phyloP scores from a whole-genome alignment of 2,797 vertebrate genomes.

The Poliocrania exsul region DNA sequence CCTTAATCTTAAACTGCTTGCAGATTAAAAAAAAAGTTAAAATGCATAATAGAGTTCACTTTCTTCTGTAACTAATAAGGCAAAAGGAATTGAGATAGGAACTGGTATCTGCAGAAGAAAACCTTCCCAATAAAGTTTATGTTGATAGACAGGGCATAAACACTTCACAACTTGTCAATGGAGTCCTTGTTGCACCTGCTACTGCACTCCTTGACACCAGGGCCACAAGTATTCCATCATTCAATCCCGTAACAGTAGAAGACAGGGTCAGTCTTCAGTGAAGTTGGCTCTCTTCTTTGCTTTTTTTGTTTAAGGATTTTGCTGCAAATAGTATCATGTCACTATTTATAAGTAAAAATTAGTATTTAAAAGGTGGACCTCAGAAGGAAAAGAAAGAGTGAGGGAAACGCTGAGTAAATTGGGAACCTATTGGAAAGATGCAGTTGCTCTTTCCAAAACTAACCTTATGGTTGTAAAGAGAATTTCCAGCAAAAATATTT shows the following conservation, averaged over 20 bases:
- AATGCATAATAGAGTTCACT: background rate
- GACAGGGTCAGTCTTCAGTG: background rate
- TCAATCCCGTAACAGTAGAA: background rate
- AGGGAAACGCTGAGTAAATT: background rate
- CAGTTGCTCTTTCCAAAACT: background rate
- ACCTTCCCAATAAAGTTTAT: background rate
- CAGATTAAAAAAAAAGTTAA: background rate
- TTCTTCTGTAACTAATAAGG: background rate
- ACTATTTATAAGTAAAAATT: background rate
- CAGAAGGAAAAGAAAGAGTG: background rate
- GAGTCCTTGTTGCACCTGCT: background rate
- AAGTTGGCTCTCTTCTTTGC: background rate
- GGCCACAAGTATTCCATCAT: background rate
- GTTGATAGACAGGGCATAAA: background rate
- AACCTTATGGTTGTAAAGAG: background rate
- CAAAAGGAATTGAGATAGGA: background rate
- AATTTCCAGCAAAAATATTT: background rate
- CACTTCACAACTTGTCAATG: fast-evolving
- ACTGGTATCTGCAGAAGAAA: background rate
- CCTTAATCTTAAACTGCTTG: background rate
- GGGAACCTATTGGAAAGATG: background rate
- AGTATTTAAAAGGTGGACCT: background rate
- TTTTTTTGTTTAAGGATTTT: background rate
- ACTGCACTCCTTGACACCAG: background rate
- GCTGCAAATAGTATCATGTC: background rate